Conservation (phyloP, 1,140 invertebrate species). For the Papilio polytes region DNA sequence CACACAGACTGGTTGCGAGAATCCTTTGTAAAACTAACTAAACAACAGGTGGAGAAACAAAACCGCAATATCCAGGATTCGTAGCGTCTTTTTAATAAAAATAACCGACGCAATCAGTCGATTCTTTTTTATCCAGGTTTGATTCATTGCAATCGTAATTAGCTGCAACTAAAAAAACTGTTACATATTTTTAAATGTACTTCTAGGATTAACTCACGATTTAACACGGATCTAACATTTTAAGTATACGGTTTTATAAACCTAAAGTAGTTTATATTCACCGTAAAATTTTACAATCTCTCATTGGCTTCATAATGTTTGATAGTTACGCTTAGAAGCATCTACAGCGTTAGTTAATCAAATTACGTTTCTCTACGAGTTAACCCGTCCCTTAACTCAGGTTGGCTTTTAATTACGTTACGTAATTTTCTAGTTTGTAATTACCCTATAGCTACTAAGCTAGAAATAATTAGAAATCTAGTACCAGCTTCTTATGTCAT, state of each 20-base stretch:
- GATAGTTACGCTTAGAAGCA: neutral
- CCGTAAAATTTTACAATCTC: neutral
- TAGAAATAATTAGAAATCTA: neutral
- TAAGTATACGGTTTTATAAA: neutral
- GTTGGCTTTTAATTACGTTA: neutral
- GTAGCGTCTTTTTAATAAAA: too few relatives aligned
- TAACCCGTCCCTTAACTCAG: neutral
- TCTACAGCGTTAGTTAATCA: neutral
- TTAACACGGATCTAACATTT: neutral
- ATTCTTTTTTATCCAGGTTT: too few relatives aligned
- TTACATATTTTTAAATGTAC: too few relatives aligned
- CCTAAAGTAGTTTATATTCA: neutral
- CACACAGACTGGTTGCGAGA: neutral
- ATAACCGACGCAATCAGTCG: too few relatives aligned
- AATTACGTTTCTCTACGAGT: neutral
- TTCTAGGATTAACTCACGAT: neutral
- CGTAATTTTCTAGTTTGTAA: constrained; percentile 6
- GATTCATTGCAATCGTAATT: too few relatives aligned
- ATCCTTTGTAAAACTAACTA: constrained; percentile 23
- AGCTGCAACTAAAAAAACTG: too few relatives aligned
- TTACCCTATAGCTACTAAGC: neutral
- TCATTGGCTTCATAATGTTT: neutral
- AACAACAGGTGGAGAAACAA: constrained; percentile 15
- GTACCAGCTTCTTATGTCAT: constrained; percentile 1
- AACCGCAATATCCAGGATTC: neutral